A percentile compares a stretch with the other conserved stretches of the same genome.
phyloP scores from a whole-genome alignment of 2,113 vertebrate species.

The Danio rerio region DNA sequence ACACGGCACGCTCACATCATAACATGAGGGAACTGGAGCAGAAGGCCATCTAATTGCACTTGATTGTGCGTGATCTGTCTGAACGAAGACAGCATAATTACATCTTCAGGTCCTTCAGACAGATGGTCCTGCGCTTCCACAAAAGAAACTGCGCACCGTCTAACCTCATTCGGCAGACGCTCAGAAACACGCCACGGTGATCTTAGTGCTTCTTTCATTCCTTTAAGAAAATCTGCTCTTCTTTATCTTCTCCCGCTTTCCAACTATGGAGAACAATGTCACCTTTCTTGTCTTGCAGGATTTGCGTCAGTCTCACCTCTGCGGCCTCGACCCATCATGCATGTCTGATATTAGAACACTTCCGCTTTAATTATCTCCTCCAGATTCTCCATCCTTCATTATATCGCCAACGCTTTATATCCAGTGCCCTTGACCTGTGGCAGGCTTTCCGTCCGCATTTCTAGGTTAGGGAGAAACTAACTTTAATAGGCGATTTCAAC shows the following conservation, averaged over 20 bases:
- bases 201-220: constrained; percentile 10
- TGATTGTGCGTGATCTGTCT: constrained; percentile 47
- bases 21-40: constrained; percentile 24
- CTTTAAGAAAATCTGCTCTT: not conserved
- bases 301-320: constrained; percentile 36
- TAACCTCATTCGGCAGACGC: constrained; percentile 6
- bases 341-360: constrained; percentile 51
- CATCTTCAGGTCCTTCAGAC: constrained; percentile 28
- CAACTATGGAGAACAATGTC: constrained; percentile 56
- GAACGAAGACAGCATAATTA: constrained; percentile 35
- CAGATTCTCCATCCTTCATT: constrained; percentile 53
- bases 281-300: constrained; percentile 51
- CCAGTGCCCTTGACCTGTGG: constrained; percentile 49
- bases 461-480: constrained; percentile 6
- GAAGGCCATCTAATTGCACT: constrained; percentile 39
- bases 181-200: not conserved
- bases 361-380: constrained; percentile 68
- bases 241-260: not conserved
- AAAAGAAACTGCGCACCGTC: constrained; percentile 31
- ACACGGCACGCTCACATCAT: not conserved
- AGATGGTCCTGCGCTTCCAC: constrained; percentile 35
- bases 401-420: constrained; percentile 58
- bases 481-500: not conserved
- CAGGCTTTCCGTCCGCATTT: constrained; percentile 40
- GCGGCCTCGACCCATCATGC: constrained; percentile 45